Evolutionary conservation across 2,888 invertebrate genomes (phyloP).

Genomic region (Dione juno): DNA sequence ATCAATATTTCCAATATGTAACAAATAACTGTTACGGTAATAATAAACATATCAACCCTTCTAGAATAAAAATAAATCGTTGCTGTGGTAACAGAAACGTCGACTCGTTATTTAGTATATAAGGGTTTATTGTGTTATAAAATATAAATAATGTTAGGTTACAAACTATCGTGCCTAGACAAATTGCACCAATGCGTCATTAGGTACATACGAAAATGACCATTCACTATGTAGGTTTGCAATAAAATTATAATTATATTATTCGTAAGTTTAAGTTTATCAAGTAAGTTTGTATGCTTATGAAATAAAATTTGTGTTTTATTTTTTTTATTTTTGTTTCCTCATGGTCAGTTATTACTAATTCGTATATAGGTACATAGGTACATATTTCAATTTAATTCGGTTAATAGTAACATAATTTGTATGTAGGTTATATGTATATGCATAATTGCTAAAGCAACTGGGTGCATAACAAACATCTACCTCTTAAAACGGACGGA

Average conservation of each 20-base stretch:
- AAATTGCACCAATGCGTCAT: conserved; percentile 37
- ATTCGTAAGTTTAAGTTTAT: neutral
- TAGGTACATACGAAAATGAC: conserved; percentile 11
- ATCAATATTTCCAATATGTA: conserved; percentile 60
- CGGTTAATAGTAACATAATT: neutral
- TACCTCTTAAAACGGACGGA: conserved; percentile 26
- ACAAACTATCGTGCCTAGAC: conserved; percentile 59
- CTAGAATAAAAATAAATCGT: conserved; percentile 59
- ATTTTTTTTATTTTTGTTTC: neutral
- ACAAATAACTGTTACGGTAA: conserved; percentile 62
- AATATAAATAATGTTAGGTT: conserved; percentile 47
- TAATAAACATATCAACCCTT: conserved; percentile 76
- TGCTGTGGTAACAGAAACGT: conserved; percentile 57
- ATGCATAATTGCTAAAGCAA: conserved; percentile 2
- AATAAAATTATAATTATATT: neutral
- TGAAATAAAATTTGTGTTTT: conserved; percentile 14
- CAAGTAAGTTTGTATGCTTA: conserved; percentile 6
- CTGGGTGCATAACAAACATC: conserved; percentile 13
- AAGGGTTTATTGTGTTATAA: conserved; percentile 49
- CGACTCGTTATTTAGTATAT: conserved; percentile 71
- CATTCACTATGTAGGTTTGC: neutral
- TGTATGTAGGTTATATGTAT: conserved; percentile 2
- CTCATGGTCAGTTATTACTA: neutral
- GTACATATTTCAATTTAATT: neutral
- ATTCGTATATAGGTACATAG: too few species aligned